Evolutionary conservation across 2,888 invertebrate genomes (phyloP).

Genomic region (Lepas anatifera): DNA sequence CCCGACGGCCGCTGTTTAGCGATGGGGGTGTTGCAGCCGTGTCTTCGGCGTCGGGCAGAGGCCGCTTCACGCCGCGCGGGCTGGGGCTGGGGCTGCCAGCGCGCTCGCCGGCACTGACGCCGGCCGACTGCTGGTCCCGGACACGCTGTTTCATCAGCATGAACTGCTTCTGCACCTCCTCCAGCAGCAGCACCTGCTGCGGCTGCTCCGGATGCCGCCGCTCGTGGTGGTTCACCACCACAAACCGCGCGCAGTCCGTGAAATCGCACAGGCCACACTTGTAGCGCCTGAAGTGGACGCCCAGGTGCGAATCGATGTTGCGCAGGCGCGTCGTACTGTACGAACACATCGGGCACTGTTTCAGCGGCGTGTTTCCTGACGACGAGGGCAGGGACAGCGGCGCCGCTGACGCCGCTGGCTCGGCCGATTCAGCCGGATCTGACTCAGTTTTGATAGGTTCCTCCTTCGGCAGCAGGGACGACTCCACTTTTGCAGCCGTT

Average conservation of each 20-base stretch:
- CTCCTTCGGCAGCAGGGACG: too few relatives aligned
- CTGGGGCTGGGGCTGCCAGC: background rate
- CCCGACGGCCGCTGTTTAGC: background rate
- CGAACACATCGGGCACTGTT: background rate
- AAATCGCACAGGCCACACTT: conserved; percentile 36
- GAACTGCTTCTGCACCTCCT: background rate
- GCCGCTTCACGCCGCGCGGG: background rate
- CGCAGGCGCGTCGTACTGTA: too few relatives aligned
- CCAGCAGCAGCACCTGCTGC: background rate
- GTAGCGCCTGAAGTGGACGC: conserved; percentile 35
- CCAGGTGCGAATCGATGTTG: conserved; percentile 35
- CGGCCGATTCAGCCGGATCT: background rate
- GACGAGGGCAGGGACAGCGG: background rate
- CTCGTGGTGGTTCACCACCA: background rate
- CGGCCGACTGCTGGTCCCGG: too few relatives aligned
- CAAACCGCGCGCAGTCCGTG: background rate
- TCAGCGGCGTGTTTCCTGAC: background rate
- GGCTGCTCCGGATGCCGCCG: background rate
- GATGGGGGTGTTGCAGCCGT: too few relatives aligned
- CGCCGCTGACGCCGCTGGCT: background rate
- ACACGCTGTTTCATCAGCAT: background rate
- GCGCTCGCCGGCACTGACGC: too few relatives aligned
- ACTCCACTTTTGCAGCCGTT: too few relatives aligned
- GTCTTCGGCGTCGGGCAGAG: background rate
- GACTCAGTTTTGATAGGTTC: background rate